phyloP scores from a whole-genome alignment of 2,797 vertebrate genomes.

The Chelon labrosus region DNA sequence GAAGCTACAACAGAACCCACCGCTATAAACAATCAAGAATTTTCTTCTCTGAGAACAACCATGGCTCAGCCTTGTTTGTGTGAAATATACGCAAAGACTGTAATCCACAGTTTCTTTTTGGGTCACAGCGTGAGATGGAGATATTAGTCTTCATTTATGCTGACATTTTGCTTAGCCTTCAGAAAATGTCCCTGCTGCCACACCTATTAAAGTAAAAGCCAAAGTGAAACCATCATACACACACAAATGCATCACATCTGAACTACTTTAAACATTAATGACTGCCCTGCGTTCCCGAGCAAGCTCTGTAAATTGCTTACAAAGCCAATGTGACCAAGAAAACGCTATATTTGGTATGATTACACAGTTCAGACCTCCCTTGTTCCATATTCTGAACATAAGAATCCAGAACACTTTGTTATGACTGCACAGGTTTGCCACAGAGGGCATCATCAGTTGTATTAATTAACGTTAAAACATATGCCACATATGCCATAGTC shows the following conservation, averaged over 20 bases:
- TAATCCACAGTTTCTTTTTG: slow-evolving; percentile 33
- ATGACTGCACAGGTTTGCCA: neutral
- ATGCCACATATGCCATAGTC: neutral
- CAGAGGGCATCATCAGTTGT: neutral
- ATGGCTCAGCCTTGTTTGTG: slow-evolving; percentile 5
- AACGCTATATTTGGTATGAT: neutral
- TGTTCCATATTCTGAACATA: slow-evolving; percentile 6
- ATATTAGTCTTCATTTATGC: slow-evolving; percentile 24
- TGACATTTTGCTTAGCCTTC: slow-evolving; percentile 16
- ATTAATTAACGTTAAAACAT: neutral
- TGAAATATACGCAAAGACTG: neutral
- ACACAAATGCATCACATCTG: slow-evolving; percentile 6
- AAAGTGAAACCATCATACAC: slow-evolving; percentile 6
- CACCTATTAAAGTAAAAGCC: slow-evolving; percentile 23
- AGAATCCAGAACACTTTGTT: slow-evolving; percentile 22
- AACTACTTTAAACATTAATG: slow-evolving; percentile 21
- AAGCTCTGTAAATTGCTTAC: slow-evolving; percentile 17
- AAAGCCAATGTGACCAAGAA: slow-evolving; percentile 5
- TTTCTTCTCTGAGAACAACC: slow-evolving; percentile 32
- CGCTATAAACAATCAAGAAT: slow-evolving; percentile 9
- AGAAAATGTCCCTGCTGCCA: slow-evolving; percentile 9
- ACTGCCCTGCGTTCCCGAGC: slow-evolving; percentile 4
- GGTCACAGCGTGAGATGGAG: slow-evolving; percentile 20
- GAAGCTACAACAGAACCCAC: slow-evolving; percentile 4
- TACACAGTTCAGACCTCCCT: slow-evolving; percentile 2